These are phyloP conservation scores for Reinhardtius hippoglossoides DNA, from an alignment of 2,113 vertebrate genomes.

Conservation along the genomic window DNA sequence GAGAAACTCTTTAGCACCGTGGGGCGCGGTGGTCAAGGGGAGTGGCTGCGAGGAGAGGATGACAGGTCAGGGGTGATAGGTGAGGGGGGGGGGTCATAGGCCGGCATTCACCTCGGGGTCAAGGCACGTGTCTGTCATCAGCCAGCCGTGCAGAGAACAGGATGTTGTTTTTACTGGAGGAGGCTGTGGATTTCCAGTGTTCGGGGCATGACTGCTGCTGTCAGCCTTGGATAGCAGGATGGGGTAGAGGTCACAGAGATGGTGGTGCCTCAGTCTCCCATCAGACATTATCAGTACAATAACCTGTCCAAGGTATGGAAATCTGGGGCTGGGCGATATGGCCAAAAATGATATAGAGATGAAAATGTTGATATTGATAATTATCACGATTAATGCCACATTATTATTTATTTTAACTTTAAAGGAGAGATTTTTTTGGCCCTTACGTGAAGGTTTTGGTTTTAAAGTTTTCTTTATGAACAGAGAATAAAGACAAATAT, in stretches of 20 bases:
- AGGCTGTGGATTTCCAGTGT: conserved; percentile 13
- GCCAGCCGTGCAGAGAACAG: conserved; percentile 43
- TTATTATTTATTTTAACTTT: too few species aligned
- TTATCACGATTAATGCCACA: too few species aligned
- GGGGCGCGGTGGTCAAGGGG: conserved; percentile 42
- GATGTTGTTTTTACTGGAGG: conserved; percentile 51
- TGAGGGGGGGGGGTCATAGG: neutral
- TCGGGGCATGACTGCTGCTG: conserved; percentile 43
- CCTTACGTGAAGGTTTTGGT: too few species aligned
- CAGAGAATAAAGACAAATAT: too few species aligned
- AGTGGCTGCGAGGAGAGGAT: conserved; percentile 33
- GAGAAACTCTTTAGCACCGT: conserved; percentile 61
- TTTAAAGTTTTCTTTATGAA: too few species aligned
- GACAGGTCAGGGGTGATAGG: conserved; percentile 28
- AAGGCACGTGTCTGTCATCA: conserved; percentile 45
- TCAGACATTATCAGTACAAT: neutral
- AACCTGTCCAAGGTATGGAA: neutral
- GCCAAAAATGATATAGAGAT: neutral
- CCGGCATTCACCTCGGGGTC: conserved; percentile 9
- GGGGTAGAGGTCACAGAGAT: conserved; percentile 36
- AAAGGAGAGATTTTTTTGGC: too few species aligned
- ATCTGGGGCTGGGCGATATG: neutral
- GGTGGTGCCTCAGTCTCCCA: neutral
- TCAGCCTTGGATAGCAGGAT: conserved; percentile 11
- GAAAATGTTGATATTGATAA: neutral